These are phyloP conservation scores for Dendrophyllia cribrosa DNA, from an alignment of 64 coral and sea anemone species.

Conservation along the genomic window DNA sequence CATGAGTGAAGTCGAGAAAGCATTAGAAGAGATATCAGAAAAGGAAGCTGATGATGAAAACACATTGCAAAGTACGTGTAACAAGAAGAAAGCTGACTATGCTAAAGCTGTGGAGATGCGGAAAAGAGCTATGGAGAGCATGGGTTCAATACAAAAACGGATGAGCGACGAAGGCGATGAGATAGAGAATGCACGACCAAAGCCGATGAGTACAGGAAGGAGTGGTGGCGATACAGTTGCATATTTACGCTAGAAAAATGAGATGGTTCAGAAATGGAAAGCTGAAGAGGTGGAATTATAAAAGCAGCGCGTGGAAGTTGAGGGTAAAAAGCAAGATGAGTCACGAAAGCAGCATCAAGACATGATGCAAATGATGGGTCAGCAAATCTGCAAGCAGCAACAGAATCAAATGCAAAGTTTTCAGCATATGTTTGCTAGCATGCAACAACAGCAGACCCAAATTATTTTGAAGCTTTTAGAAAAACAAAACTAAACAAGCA, in stretches of 20 bases:
- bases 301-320: background rate
- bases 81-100: conserved; percentile 48
- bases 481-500: conserved; percentile 16
- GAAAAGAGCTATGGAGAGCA: conserved; percentile 11
- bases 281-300: conserved; percentile 1
- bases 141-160: background rate
- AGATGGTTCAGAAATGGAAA: conserved; percentile 34
- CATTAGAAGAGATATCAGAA: too few species aligned
- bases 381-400: conserved; percentile 26
- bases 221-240: conserved; percentile 3
- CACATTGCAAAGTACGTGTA: too few species aligned
- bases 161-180: conserved; percentile 30
- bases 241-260: conserved; percentile 12
- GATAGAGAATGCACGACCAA: background rate
- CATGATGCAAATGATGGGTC: conserved; percentile 23
- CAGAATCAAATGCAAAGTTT: conserved; percentile 27
- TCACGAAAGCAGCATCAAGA: background rate
- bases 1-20: too few species aligned
- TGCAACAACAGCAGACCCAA: conserved; percentile 44
- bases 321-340: conserved; percentile 14
- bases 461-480: conserved; percentile 23
- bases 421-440: conserved; percentile 18
- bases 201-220: background rate
- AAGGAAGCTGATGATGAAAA: too few species aligned
- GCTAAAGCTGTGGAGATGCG: background rate